Base-by-base conservation (phyloP, 2,113 vertebrate genomes). In the Sarotherodon lohbergeri region DNA sequence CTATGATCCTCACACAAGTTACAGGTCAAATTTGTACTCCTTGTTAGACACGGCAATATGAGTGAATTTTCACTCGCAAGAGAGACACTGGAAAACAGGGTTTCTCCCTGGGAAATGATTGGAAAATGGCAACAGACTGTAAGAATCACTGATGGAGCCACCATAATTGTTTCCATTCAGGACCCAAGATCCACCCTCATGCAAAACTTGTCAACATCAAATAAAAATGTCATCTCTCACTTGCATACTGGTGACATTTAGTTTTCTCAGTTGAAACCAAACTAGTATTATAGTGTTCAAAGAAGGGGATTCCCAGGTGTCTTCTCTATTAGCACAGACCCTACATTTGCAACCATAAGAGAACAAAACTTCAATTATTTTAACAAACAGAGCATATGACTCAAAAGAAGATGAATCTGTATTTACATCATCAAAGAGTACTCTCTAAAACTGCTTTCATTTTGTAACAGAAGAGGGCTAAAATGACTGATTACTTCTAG, bases 201-300 rank as follows among this genome's bases (percentile, higher is more conserved):
- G 32, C 66, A 54, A 14, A 89, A 90, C 32, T 57, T 76, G 83
- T 89, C 88, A 89, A 41, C 81, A 82, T 93, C 61, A 88, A 85
- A 93, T 91, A 84, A 83, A 92, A 85, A 91, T 57, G 41, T 89
- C 76, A 90, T 86, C 80, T 87, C 88, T 76, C 81, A 81, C 76
- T 78, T 71, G 87, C 8, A 32, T n/a, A 39, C 11, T 36, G 85
- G 50, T 87, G 57, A 68, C 66, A 76, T 85, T 88, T 61, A 29
- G 50, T 71, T 79, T 89, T 84, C 41, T 87, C 52, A 43, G 36
- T 39, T 81, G 39, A 73, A 87, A 82, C 43, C 39, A 80, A 84
- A 78, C 7, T 24, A 43, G 17, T 55, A 27, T 56, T 57, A 13
- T 29, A 29, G 11, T 81, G 48, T 29, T 83, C 9, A 56, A 66